phyloP scores from a whole-genome alignment of 2,797 vertebrate genomes.

The Acanthornis magna region DNA sequence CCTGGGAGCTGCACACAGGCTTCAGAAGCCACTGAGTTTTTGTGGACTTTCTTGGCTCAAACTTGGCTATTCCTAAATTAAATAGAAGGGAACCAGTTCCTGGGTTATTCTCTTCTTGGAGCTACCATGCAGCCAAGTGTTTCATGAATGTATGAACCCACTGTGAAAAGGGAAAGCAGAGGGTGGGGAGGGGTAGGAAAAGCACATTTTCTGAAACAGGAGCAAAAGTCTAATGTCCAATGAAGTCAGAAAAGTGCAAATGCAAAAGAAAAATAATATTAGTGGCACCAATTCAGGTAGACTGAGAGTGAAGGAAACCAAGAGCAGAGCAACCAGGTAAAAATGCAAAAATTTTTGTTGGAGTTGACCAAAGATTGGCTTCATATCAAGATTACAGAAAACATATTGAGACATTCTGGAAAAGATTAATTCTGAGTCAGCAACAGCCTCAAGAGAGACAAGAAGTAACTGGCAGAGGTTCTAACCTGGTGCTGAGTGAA shows the following conservation, averaged over 20 bases:
- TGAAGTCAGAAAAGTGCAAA: background rate
- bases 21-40: background rate
- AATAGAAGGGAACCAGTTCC: background rate
- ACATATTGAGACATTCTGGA: background rate
- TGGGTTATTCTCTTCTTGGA: background rate
- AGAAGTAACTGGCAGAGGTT: background rate
- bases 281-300: background rate
- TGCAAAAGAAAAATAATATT: background rate
- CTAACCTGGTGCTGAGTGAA: background rate
- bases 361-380: background rate
- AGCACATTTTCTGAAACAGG: background rate
- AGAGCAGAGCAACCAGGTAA: background rate
- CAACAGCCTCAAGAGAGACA: background rate
- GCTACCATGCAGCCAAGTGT: fast-evolving
- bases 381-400: background rate
- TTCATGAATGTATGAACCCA: fast-evolving
- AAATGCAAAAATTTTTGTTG: background rate
- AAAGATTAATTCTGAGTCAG: background rate
- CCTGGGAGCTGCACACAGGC: background rate
- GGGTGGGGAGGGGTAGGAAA: background rate
- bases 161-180: background rate
- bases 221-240: background rate
- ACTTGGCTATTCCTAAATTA: background rate
- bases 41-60: background rate
- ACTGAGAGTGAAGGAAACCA: background rate